phyloP scores from a whole-genome alignment of 2,797 vertebrate genomes.

The Remorina albescens region DNA sequence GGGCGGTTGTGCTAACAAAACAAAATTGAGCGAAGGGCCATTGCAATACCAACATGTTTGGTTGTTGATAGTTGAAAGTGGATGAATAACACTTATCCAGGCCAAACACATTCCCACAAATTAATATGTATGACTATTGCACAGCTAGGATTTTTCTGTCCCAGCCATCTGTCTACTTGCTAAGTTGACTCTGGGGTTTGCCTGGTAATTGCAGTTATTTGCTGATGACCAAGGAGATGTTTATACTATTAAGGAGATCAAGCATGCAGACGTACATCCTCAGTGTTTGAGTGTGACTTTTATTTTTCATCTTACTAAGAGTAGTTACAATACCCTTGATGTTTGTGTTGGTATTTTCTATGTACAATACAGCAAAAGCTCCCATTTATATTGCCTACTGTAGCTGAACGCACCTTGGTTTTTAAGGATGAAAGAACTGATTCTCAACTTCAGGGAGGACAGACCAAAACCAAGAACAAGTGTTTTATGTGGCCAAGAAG shows the following conservation, averaged over 20 bases:
- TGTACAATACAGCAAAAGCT: background rate
- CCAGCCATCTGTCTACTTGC: conserved; percentile 64
- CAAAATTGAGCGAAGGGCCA: conserved; percentile 3
- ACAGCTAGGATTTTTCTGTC: conserved; percentile 27
- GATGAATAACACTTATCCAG: conserved; percentile 29
- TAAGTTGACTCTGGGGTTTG: conserved; percentile 49
- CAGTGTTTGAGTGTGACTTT: conserved; percentile 10
- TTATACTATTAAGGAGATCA: conserved; percentile 34
- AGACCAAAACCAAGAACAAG: too few species aligned
- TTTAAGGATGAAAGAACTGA: too few species aligned
- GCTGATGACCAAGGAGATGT: conserved; percentile 49
- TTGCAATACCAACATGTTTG: background rate
- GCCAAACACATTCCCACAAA: conserved; percentile 32
- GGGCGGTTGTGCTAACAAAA: conserved; percentile 8
- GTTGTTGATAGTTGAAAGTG: conserved; percentile 22
- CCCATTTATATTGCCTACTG: background rate
- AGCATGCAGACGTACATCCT: conserved; percentile 10
- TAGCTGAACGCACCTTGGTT: too few species aligned
- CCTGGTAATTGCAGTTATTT: conserved; percentile 36
- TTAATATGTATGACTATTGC: conserved; percentile 56
- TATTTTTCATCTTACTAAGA: background rate
- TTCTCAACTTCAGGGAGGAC: too few species aligned
- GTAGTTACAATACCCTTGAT: background rate
- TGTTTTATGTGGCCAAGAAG: too few species aligned
- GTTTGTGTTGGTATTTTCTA: background rate